Percentiles rank a stretch among this genome's conserved stretches.
Conservation (phyloP, 2,113 vertebrate species). For the Procavia capensis region DNA sequence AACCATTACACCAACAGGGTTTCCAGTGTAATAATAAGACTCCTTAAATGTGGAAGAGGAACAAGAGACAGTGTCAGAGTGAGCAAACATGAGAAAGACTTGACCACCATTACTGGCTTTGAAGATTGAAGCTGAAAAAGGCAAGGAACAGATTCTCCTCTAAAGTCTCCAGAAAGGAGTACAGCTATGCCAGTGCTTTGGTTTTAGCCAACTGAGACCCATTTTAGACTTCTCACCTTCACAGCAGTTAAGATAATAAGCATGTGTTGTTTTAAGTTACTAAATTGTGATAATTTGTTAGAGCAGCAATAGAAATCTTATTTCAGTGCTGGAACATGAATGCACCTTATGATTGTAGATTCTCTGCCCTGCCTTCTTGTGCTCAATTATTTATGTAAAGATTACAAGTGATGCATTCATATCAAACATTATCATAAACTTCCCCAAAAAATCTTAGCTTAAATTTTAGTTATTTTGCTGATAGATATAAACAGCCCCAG, state of each 20-base stretch:
- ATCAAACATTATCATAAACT: neutral
- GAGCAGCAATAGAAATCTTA: neutral
- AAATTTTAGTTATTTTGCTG: neutral
- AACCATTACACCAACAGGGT: too few species aligned
- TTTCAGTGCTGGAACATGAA: neutral
- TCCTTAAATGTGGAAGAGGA: neutral
- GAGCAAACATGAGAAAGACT: neutral
- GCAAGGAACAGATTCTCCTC: too few species aligned
- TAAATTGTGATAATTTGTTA: too few species aligned
- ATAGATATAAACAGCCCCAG: neutral
- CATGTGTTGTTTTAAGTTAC: too few species aligned
- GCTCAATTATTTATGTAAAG: neutral
- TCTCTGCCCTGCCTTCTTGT: neutral
- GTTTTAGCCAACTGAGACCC: too few species aligned
- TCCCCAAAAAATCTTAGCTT: neutral
- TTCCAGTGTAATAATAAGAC: too few species aligned
- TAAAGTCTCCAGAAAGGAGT: too few species aligned
- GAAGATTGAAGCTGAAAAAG: neutral
- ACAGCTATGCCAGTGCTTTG: too few species aligned
- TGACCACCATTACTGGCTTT: neutral
- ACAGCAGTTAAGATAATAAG: too few species aligned
- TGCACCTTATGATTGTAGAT: neutral
- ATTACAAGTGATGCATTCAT: neutral
- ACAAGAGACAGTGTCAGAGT: neutral
- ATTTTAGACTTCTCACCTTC: too few species aligned